These are phyloP conservation scores for Psophia crepitans DNA, from an alignment of 2,113 vertebrate genomes.

Conservation along the genomic window DNA sequence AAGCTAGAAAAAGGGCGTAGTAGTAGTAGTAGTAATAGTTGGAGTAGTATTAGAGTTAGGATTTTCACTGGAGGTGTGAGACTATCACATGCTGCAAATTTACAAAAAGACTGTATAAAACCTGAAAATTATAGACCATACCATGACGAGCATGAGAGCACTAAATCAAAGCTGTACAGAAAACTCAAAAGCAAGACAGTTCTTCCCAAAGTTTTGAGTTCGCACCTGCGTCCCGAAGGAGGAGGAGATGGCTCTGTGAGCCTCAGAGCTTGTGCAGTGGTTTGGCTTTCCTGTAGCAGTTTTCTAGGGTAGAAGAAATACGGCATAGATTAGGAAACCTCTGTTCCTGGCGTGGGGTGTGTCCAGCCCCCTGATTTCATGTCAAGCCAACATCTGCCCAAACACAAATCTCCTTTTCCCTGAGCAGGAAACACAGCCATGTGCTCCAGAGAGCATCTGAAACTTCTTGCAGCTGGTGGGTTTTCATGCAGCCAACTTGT, in stretches of 20 bases:
- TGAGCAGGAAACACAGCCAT: background rate
- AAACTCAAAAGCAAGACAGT: background rate
- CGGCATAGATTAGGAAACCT: rapidly evolving
- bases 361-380: background rate
- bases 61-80: background rate
- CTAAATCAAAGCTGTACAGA: background rate
- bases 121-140: background rate
- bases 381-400: background rate
- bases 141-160: background rate
- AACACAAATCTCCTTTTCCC: background rate
- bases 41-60: too few species aligned
- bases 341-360: background rate
- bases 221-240: background rate
- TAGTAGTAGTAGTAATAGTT: too few species aligned
- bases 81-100: background rate
- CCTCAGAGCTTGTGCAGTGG: background rate
- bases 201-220: background rate
- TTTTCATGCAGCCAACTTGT: background rate
- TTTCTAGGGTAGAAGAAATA: background rate
- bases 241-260: background rate
- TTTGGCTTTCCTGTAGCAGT: background rate
- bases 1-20: background rate
- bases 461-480: background rate
- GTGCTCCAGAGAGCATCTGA: background rate
- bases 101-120: background rate